Evolutionary conservation across 1,140 invertebrate genomes (phyloP).

Genomic region (Drosophila pruinosa): DNA sequence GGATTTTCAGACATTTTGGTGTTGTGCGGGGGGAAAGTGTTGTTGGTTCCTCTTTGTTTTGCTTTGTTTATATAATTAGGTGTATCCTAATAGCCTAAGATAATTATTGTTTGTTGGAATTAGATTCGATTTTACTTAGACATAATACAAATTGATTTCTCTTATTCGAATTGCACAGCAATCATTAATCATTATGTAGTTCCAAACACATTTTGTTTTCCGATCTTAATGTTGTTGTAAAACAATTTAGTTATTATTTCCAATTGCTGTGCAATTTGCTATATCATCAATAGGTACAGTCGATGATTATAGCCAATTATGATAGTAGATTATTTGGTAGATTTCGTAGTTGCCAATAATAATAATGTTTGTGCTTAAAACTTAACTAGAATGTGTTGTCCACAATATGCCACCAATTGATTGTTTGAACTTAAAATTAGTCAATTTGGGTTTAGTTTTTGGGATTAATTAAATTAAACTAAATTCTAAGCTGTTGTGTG

Average conservation of each 20-base stretch:
- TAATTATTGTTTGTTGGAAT: too few relatives aligned
- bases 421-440: conserved; percentile 71
- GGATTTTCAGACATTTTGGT: not conserved
- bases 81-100: conserved; percentile 4
- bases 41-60: not conserved
- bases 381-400: conserved; percentile 53
- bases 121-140: conserved; percentile 5
- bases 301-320: not conserved
- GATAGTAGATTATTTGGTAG: too few relatives aligned
- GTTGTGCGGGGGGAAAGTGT: conserved; percentile 6
- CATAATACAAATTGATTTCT: conserved; percentile 23
- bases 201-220: not conserved
- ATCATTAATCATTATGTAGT: too few relatives aligned
- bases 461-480: conserved; percentile 28
- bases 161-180: conserved; percentile 5
- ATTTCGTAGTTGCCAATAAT: conserved; percentile 16
- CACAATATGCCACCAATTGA: conserved; percentile 47
- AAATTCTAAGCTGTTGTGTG: conserved; percentile 19
- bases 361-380: conserved; percentile 47
- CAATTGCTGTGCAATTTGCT: conserved; percentile 1
- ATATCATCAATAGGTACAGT: not conserved
- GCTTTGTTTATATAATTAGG: not conserved
- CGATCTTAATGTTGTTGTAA: not conserved
- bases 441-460: conserved; percentile 47
- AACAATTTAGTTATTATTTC: not conserved